Evolutionary conservation across 2,797 vertebrate species (phyloP), one percentile per base, ranked within the genome.

Genomic region (Rhynchotus rufescens): DNA sequence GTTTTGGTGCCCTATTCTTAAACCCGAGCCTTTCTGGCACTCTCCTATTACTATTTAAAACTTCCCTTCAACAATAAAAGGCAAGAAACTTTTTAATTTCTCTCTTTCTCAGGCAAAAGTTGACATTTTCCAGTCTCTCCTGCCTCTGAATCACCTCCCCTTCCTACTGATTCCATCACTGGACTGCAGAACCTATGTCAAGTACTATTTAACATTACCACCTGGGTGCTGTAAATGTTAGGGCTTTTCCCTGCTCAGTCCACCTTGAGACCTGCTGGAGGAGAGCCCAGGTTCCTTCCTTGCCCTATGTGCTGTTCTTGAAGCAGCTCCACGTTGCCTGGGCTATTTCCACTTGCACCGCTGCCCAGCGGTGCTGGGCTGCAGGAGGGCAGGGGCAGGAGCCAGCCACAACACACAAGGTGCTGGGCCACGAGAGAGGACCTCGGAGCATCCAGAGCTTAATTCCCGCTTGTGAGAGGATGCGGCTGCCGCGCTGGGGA

Each of bases 41-140:
- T 64, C 74, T 92, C 87, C 94, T 95, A 94, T 79, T 89, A 86
- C 90, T 69, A 69, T 94, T 81, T 93, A 76, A 85, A 92, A 21
- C 73, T 92, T 93, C 45, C 61, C 84, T 54, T 51, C 79, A 90
- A 75, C 84, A 90, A 38, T 49, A 85, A 20, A 23, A 64, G 90
- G 84, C 80, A 92, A 15, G 82, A 82, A 76, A 6, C 1, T 42
- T 16, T 90, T 80, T 28, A 56, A 56, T 90, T 92, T 85, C 73
- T 87, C 61, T 62, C 76, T 47, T 54, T 28, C 3, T 15, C 22
- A n/a, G n/a, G 32, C 57, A 45, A 79, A 85, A 90, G 84, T 30
- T 0, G 0, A 75, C 26, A 11, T 47, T 38, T 16, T 1, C 30
- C 21, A 51, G 15, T 11, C 80, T 72, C 62, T 54, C 52, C 12